phyloP scores from a whole-genome alignment of 2,113 vertebrate genomes.

The Procavia capensis region DNA sequence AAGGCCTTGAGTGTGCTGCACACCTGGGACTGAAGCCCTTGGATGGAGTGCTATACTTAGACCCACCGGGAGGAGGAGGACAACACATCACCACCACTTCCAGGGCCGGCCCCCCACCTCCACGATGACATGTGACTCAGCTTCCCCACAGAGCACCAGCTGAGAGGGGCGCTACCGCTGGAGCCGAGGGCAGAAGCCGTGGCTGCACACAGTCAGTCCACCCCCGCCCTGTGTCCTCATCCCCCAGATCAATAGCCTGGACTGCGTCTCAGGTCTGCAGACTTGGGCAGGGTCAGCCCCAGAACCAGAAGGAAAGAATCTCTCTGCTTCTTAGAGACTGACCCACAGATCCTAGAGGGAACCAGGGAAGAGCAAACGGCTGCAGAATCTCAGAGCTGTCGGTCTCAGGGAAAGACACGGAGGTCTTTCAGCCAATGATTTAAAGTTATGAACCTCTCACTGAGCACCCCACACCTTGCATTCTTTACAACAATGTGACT shows the following conservation, averaged over 20 bases:
- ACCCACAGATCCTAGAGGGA: background rate
- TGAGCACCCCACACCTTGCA: background rate
- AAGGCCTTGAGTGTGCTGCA: background rate
- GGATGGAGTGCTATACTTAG: slow-evolving; percentile 63
- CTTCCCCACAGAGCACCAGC: background rate
- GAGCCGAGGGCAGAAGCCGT: background rate
- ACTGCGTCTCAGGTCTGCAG: background rate
- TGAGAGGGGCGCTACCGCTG: background rate
- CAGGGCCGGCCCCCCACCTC: slow-evolving; percentile 53
- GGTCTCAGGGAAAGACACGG: background rate
- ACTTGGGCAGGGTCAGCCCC: background rate
- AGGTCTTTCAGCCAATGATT: background rate
- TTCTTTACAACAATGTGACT: background rate
- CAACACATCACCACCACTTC: background rate
- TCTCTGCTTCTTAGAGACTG: background rate
- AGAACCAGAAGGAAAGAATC: background rate
- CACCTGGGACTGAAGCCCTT: slow-evolving; percentile 20
- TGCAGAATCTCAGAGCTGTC: background rate
- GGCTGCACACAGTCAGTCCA: background rate
- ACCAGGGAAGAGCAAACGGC: background rate
- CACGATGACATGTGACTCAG: slow-evolving; percentile 64
- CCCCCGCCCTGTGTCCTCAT: background rate
- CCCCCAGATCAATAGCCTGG: rapidly evolving
- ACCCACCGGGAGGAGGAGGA: background rate
- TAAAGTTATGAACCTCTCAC: background rate